Conservation (phyloP, 1,140 invertebrate species). For the Mizuhopecten yessoensis region DNA sequence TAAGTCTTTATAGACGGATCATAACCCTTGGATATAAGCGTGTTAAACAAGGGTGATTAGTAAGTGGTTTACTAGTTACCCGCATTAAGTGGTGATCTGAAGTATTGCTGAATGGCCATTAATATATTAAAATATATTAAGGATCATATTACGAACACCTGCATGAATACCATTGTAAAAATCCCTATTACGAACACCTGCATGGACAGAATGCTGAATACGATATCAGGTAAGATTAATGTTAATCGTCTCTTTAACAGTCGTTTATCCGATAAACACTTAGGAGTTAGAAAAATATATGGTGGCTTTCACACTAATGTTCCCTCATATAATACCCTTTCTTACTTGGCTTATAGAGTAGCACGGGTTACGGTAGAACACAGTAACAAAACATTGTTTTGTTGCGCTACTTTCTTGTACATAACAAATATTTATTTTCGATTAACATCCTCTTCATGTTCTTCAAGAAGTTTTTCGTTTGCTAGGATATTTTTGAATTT, state of each 20-base stretch:
- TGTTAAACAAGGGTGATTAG: background rate
- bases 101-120: background rate
- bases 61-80: background rate
- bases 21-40: background rate
- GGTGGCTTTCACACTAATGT: background rate
- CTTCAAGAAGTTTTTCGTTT: too few species aligned
- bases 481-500: too few species aligned
- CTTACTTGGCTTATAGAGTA: too few species aligned
- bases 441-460: too few species aligned
- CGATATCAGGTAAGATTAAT: background rate
- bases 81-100: background rate
- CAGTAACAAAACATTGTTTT: too few species aligned
- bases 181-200: background rate
- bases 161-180: background rate
- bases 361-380: too few species aligned
- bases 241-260: background rate
- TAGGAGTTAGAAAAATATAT: background rate
- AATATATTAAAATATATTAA: background rate
- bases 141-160: background rate
- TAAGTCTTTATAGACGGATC: background rate
- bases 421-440: too few species aligned
- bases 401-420: too few species aligned
- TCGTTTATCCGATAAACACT: background rate
- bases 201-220: background rate
- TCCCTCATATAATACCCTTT: too few species aligned